Conservation (phyloP, 35 echinoderm and acorn worm genomes). For the Lytechinus variegatus region DNA sequence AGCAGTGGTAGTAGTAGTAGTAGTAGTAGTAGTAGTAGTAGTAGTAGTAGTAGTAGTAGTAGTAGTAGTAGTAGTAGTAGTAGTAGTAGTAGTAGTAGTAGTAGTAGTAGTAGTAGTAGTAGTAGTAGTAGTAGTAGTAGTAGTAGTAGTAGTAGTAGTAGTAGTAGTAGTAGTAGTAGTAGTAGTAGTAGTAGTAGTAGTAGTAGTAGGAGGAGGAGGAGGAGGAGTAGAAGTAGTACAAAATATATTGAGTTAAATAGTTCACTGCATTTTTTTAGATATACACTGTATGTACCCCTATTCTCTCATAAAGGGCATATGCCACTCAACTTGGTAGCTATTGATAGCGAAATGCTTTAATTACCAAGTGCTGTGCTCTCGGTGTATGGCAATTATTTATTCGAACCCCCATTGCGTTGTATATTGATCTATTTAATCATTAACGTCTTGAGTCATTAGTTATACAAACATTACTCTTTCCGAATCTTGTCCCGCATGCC, state of each 20-base stretch:
- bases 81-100: slow-evolving; percentile 13
- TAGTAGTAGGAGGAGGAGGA: no score
- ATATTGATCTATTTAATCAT: slow-evolving; percentile 36
- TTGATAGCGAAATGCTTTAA: neutral
- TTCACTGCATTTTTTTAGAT: no score
- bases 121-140: neutral
- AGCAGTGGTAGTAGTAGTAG: slow-evolving; percentile 3
- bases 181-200: no score
- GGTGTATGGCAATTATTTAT: neutral
- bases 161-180: slow-evolving; percentile 18
- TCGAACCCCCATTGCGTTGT: neutral
- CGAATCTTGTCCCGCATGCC: neutral
- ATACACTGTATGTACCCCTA: no score
- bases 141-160: slow-evolving; percentile 19
- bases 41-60: neutral
- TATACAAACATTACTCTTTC: slow-evolving; percentile 29
- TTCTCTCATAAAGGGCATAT: neutral
- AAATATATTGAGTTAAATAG: no score
- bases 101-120: slow-evolving; percentile 3
- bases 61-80: slow-evolving; percentile 18
- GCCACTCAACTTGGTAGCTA: neutral
- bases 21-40: slow-evolving; percentile 19
- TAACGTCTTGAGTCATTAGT: slow-evolving; percentile 34
- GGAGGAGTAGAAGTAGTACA: no score
- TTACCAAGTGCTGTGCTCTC: neutral